Conservation (phyloP, 1,140 invertebrate species). For the Cyclina sinensis region DNA sequence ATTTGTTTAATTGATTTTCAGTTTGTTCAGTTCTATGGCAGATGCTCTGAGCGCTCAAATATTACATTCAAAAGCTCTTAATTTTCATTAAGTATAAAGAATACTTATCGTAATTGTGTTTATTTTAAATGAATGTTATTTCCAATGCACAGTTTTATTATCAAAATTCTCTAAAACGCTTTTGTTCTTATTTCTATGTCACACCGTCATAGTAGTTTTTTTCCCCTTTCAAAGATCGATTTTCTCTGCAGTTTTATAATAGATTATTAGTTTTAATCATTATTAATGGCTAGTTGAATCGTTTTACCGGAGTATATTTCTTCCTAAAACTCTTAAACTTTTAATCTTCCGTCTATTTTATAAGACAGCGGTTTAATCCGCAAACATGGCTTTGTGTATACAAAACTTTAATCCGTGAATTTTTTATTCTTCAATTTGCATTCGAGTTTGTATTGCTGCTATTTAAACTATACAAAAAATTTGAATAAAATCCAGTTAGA, state of each 20-base stretch:
- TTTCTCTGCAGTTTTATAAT: not conserved
- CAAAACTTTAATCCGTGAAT: slow-evolving; percentile 9
- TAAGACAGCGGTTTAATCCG: not conserved
- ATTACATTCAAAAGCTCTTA: no score
- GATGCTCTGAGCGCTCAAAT: no score
- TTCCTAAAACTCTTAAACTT: not conserved
- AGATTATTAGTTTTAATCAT: not conserved
- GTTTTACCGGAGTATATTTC: not conserved
- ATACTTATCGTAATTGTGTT: not conserved
- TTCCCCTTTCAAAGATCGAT: not conserved
- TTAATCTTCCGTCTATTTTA: not conserved
- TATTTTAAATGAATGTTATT: not conserved
- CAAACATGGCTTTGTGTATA: not conserved
- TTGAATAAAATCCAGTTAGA: slow-evolving; percentile 13
- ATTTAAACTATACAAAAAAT: not conserved
- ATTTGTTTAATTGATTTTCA: not conserved
- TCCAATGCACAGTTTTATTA: no score
- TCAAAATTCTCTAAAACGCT: no score
- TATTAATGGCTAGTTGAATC: not conserved
- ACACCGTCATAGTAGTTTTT: not conserved
- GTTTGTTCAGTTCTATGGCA: not conserved
- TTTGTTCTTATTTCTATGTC: not conserved
- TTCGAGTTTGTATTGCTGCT: not conserved
- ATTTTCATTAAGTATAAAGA: no score
- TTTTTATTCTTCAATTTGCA: not conserved